Conservation (phyloP, 2,797 vertebrate genomes). For the Phataginus tetradactyla region DNA sequence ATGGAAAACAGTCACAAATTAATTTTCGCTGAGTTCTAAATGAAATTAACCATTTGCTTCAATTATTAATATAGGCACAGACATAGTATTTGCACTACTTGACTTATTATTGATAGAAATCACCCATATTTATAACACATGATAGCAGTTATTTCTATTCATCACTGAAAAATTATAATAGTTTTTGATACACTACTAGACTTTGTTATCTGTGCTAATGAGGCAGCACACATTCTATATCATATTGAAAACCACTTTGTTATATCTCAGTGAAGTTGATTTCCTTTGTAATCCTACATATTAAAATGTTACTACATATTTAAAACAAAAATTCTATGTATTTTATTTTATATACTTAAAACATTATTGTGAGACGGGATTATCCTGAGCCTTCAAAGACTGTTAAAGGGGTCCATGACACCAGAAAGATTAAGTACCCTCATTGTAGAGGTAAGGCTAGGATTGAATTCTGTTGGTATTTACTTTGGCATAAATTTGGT, state of each 20-base stretch:
- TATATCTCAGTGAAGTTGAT: background rate
- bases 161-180: background rate
- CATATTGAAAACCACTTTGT: background rate
- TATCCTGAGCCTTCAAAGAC: background rate
- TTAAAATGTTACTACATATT: background rate
- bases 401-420: background rate
- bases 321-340: background rate
- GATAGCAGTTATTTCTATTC: background rate
- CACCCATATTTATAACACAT: background rate
- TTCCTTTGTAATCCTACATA: background rate
- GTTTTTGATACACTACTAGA: background rate
- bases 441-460: background rate
- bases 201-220: constrained; percentile 14
- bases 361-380: background rate
- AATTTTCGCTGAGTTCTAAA: background rate
- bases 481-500: background rate
- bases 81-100: background rate
- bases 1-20: background rate
- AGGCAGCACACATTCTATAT: background rate
- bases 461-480: constrained; percentile 1
- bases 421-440: background rate
- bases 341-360: constrained; percentile 43
- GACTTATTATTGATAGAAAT: background rate
- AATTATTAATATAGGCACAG: background rate
- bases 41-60: background rate